Base-by-base conservation (phyloP, 2,888 invertebrate genomes). In the Phania funesta region DNA sequence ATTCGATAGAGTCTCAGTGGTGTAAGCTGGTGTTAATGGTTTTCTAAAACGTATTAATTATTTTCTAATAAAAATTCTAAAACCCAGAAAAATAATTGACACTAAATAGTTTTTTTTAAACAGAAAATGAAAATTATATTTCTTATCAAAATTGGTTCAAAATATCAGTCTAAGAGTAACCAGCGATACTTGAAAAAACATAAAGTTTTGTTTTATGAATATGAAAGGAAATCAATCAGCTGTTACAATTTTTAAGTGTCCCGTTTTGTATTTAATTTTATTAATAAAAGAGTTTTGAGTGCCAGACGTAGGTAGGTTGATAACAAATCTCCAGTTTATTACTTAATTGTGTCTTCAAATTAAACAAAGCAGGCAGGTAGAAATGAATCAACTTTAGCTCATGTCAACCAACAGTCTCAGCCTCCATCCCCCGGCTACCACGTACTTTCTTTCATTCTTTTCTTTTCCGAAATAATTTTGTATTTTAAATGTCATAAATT, bases 1-100 rank as follows among this genome's bases (percentile, higher is more conserved):
- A 22, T 41, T 35, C 60, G 6, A 2, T 16, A 48, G 7, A n/a
- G n/a, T n/a, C n/a, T n/a, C n/a, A n/a, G 22, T n/a, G 29, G 35
- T 56, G 16, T 20, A 6, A 16, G 16, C n/a, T 46, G 62, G 58
- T 75, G 78, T 78, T 78, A 75, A 78, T 78, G 52, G 52, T 11
- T 52, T 74, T 75, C 54, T 70, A 54, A 60, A 78, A 82, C 65
- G 82, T 82, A 78, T 82, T 82, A 82, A 78, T 82, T 82, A 75
- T 70, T 77, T 62, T 67, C 16, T 11, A 26, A 78, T 71, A 71
- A 78, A 76, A 68, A 35, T n/a, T n/a, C n/a, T n/a, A 78, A 50
- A 29, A 29, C 7, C 8, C 20, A 22, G 0, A 48, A 38, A 48
- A 26, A 1, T 52, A 44, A 58, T 41, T 70, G 44, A 52, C 35